These are phyloP conservation scores for Phrixothrix hirtus DNA, from an alignment of 2,888 invertebrate genomes.

Conservation along the genomic window DNA sequence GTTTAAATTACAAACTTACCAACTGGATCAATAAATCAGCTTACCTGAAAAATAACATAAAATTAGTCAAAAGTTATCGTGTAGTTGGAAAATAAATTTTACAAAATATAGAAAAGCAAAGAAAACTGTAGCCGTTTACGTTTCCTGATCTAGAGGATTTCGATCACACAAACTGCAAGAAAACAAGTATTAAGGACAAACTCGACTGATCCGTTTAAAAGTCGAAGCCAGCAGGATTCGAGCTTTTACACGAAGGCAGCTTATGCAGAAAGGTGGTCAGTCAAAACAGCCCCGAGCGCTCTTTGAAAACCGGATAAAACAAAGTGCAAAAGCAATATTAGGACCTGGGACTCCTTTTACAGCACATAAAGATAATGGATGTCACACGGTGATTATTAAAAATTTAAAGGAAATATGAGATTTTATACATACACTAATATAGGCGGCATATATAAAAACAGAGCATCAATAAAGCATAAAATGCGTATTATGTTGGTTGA, in stretches of 20 bases:
- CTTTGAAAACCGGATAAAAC: constrained; percentile 25
- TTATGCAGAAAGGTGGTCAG: constrained; percentile 33
- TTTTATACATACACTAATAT: too few species aligned
- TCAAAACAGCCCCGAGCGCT: constrained; percentile 24
- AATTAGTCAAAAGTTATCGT: neutral
- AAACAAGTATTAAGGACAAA: constrained; percentile 46
- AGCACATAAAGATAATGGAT: constrained; percentile 8
- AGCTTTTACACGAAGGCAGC: constrained; percentile 29
- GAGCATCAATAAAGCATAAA: too few species aligned
- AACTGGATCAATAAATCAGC: neutral
- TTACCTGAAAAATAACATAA: neutral
- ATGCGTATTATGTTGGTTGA: neutral
- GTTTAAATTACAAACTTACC: neutral
- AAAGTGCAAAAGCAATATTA: constrained; percentile 12
- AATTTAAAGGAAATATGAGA: constrained; percentile 10
- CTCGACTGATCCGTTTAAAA: constrained; percentile 43
- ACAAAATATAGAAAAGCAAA: neutral
- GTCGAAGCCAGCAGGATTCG: constrained; percentile 24
- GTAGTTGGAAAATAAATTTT: neutral
- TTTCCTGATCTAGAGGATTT: constrained; percentile 44
- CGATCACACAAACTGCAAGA: constrained; percentile 40
- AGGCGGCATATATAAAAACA: too few species aligned
- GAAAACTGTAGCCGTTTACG: constrained; percentile 21
- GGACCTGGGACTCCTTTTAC: constrained; percentile 4
- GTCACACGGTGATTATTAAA: constrained; percentile 12